phyloP scores from a whole-genome alignment of 2,888 invertebrate species.

The Allacma fusca region DNA sequence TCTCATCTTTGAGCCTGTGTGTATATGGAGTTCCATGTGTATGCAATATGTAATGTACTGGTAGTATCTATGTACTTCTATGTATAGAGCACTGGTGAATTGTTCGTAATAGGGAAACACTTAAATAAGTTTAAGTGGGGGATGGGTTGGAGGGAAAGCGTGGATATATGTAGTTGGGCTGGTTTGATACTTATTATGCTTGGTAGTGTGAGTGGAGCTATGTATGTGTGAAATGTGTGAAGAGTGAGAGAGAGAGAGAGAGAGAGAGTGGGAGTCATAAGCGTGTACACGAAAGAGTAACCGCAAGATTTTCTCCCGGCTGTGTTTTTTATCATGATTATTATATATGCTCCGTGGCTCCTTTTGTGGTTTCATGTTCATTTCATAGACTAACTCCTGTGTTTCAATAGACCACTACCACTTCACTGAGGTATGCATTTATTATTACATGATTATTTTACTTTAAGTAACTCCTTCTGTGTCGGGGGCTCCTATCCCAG shows the following conservation, averaged over 20 bases:
- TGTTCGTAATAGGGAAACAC: conserved; percentile 21
- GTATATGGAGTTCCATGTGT: too few relatives aligned
- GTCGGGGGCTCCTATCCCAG: too few relatives aligned
- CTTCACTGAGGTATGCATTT: too few relatives aligned
- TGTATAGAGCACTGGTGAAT: too few relatives aligned
- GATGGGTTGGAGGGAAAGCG: too few relatives aligned
- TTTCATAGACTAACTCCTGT: not conserved
- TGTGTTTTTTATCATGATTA: conserved; percentile 1
- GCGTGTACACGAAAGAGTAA: not conserved
- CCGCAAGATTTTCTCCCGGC: not conserved
- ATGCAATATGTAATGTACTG: too few relatives aligned
- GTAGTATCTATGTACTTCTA: too few relatives aligned
- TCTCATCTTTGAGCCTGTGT: conserved; percentile 1
- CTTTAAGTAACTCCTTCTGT: too few relatives aligned
- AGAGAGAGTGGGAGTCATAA: not conserved
- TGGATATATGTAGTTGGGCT: not conserved
- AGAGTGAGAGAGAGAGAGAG: not conserved
- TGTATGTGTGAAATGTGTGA: conserved; percentile 18
- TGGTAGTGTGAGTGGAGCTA: not conserved
- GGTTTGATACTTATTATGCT: not conserved
- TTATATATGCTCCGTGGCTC: conserved; percentile 16
- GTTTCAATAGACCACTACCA: too few relatives aligned
- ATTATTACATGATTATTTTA: too few relatives aligned
- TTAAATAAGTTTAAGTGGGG: conserved; percentile 32
- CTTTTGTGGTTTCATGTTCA: conserved; percentile 11